A percentile compares a stretch with the other conserved stretches of the same genome.
Conservation (phyloP, 2,113 vertebrate genomes). For the Calcarius ornatus region DNA sequence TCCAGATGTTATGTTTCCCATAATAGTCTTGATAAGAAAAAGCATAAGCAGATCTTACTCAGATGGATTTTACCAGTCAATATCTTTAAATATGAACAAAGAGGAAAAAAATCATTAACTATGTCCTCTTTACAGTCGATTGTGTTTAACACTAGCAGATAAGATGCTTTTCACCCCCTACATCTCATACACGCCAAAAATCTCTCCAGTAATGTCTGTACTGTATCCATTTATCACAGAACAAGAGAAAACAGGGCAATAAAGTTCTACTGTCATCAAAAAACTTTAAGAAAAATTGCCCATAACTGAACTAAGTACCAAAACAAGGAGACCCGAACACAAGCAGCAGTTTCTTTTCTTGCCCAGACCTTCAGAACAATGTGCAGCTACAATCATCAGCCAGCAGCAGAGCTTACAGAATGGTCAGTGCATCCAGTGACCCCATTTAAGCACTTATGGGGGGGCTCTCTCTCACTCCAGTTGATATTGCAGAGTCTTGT, state of each 20-base stretch:
- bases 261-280: not conserved
- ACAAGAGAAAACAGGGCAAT: not conserved
- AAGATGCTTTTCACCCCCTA: not conserved
- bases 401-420: not conserved
- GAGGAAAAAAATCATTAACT: not conserved
- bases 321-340: not conserved
- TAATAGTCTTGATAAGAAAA: slow-evolving; percentile 86
- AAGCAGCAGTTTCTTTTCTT: not conserved
- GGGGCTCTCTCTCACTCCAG: not conserved
- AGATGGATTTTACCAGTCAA: slow-evolving; percentile 24
- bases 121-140: not conserved
- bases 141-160: not conserved
- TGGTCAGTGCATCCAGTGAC: not conserved
- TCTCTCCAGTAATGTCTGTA: not conserved
- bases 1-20: slow-evolving; percentile 83
- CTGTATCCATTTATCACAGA: not conserved
- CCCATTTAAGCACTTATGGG: not conserved
- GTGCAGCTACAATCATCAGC: not conserved
- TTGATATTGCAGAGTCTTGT: not conserved
- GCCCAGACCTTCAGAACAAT: not conserved
- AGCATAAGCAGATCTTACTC: slow-evolving; percentile 78
- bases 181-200: not conserved
- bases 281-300: not conserved
- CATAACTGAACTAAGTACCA: not conserved
- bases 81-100: not conserved